A percentile compares a stretch with the other conserved stretches of the same genome.
phyloP scores from a whole-genome alignment of 2,113 vertebrate genomes.

The Zosterops lateralis region DNA sequence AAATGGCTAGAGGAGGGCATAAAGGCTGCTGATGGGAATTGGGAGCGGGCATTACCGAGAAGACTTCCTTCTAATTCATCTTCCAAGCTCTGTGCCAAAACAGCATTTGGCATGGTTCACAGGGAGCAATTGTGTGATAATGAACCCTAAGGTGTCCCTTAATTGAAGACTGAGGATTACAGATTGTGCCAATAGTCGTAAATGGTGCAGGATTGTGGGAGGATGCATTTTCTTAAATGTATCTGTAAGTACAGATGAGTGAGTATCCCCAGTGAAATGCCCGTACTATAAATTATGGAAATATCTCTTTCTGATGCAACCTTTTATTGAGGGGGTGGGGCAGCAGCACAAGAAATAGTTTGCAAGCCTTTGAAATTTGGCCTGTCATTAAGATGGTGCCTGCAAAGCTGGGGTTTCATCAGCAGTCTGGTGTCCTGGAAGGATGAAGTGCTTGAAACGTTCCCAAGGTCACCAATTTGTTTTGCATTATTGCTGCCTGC shows the following conservation, averaged over 20 bases:
- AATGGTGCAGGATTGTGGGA: slow-evolving; percentile 81
- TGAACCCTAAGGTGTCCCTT: slow-evolving; percentile 90
- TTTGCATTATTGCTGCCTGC: slow-evolving; percentile 71
- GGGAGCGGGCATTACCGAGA: slow-evolving; percentile 78
- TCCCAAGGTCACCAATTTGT: slow-evolving; percentile 68
- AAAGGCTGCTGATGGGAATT: slow-evolving; percentile 76
- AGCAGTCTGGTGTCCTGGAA: slow-evolving; percentile 72
- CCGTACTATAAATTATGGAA: slow-evolving; percentile 84
- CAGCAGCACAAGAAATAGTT: slow-evolving; percentile 62
- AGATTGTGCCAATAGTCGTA: slow-evolving; percentile 83
- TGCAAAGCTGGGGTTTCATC: slow-evolving; percentile 56
- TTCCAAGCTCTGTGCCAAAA: slow-evolving; percentile 85
- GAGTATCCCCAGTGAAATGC: slow-evolving; percentile 80
- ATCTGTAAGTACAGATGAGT: slow-evolving; percentile 90
- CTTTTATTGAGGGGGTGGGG: slow-evolving; percentile 72
- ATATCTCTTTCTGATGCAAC: slow-evolving; percentile 78
- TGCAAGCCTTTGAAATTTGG: slow-evolving; percentile 74
- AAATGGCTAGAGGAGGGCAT: slow-evolving; percentile 57
- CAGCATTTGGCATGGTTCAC: slow-evolving; percentile 89
- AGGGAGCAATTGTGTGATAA: slow-evolving; percentile 88
- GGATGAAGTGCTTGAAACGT: slow-evolving; percentile 71
- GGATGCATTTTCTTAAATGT: slow-evolving; percentile 89
- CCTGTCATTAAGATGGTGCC: slow-evolving; percentile 80
- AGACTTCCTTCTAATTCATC: slow-evolving; percentile 87
- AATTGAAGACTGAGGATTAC: slow-evolving; percentile 87